Percentiles rank a stretch among this genome's conserved stretches.
Conservation (phyloP, 2,797 vertebrate genomes). For the Enteromius argenteus region DNA sequence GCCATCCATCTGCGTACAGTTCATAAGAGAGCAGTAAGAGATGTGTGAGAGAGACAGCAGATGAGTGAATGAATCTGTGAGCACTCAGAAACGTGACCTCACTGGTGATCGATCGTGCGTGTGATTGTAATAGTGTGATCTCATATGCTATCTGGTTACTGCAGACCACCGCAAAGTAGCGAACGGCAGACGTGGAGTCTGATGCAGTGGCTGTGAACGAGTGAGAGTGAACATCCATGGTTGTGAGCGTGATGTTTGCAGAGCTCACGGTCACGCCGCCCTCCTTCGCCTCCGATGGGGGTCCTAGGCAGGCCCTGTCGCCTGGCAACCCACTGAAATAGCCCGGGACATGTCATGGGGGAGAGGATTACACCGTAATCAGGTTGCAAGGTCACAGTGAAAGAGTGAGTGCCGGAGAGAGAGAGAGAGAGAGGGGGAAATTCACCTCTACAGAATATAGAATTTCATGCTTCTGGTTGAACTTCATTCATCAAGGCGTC, state of each 20-base stretch:
- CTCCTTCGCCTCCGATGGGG: conserved; percentile 66
- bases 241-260: conserved; percentile 14
- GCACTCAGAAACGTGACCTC: conserved; percentile 36
- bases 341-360: conserved; percentile 67
- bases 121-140: conserved; percentile 57
- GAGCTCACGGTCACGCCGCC: conserved; percentile 44
- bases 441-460: conserved; percentile 61
- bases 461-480: conserved; percentile 61
- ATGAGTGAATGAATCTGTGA: conserved; percentile 41
- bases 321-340: conserved; percentile 77
- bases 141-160: conserved; percentile 39
- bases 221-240: conserved; percentile 33
- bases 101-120: conserved; percentile 33
- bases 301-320: conserved; percentile 71
- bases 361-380: conserved; percentile 63
- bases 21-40: conserved; percentile 55
- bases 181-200: conserved; percentile 33
- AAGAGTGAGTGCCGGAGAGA: conserved; percentile 10
- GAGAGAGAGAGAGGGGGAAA: conserved; percentile 38
- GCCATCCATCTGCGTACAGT: conserved; percentile 47
- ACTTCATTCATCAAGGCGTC: conserved; percentile 64
- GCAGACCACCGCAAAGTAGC: conserved; percentile 36
- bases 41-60: conserved; percentile 30
- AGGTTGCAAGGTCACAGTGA: conserved; percentile 63
- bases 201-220: conserved; percentile 5